Evolutionary conservation across 2,797 vertebrate genomes (phyloP), one percentile per base, ranked within the genome.

Genomic region (Gallinago stenura): DNA sequence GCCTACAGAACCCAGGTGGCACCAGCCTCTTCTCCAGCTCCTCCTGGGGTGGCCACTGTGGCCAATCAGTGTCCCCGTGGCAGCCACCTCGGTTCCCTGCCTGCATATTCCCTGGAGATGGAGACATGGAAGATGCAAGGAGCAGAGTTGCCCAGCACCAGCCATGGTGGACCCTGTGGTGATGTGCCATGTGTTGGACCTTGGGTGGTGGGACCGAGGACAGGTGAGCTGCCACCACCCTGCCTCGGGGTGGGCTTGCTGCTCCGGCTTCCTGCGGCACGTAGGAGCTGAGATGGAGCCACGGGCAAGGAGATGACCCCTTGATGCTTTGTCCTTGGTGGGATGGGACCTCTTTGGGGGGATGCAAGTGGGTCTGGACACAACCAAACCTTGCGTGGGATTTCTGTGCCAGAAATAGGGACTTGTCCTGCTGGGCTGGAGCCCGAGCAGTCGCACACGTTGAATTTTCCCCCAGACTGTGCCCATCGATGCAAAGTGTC

Each of bases 101-200:
- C 15, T 3, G 0, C 0, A 3, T 3, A 1, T 25, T 53, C 15
- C n/a, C 21, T 1, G 13, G 48, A 18, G 61, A 66, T 7, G 46
- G 54, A 66, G 73, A 30, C 0, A 1, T 15, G 1, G 1, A 51
- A 28, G 77, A 65, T 22, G 39, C 14, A 41, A 73, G 35, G 54
- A 24, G 51, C 28, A 5, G 28, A 33, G 48, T 4, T 80, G 15
- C 14, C 37, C 68, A 19, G 60, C 68, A 12, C 20, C 41, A 10
- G 35, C 26, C 2, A 2, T 5, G 25, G 54, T 26, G 48, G 46
- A 11, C 45, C 35, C 45, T 0, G 3, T 0, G 9, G 19, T 18
- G 70, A 35, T 0, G 3, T 28, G 28, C 37, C 45, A 4, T 0
- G 6, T 10, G 33, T 15, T 46, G 69, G 69, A 37, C 28, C 46